A percentile compares a stretch with the other conserved stretches of the same genome.
phyloP scores from a whole-genome alignment of 2,113 vertebrate species.

The Copsychus sechellarum region DNA sequence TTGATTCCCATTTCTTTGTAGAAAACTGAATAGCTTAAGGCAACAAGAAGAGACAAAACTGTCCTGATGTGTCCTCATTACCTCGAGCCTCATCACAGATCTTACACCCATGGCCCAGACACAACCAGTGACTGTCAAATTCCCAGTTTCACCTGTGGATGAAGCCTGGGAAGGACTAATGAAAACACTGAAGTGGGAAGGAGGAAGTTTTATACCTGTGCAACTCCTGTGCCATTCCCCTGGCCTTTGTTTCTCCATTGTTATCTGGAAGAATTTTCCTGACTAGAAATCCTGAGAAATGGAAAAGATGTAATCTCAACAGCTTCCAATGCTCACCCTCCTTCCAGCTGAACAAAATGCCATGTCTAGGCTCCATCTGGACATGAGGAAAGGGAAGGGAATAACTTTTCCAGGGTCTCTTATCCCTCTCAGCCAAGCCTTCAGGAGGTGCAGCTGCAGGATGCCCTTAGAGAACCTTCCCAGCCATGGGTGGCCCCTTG shows the following conservation, averaged over 20 bases:
- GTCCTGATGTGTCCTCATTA: neutral
- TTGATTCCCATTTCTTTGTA: constrained; percentile 6
- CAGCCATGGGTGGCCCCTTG: fast-evolving
- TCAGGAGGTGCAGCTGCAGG: neutral
- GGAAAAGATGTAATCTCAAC: neutral
- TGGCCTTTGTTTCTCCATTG: neutral
- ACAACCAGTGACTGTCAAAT: neutral
- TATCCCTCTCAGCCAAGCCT: neutral
- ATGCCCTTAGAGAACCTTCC: neutral
- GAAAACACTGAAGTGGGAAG: neutral
- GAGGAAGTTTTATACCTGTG: neutral
- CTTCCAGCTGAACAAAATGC: neutral
- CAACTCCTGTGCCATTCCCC: neutral
- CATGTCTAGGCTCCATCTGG: neutral
- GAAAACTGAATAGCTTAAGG: neutral
- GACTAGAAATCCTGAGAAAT: neutral
- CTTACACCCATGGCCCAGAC: neutral
- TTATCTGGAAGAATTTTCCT: neutral
- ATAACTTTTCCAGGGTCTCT: neutral
- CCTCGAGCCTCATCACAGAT: neutral
- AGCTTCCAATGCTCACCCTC: neutral
- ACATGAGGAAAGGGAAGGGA: neutral
- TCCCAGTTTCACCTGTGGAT: neutral
- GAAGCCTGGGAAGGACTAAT: neutral
- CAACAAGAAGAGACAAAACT: neutral